These are phyloP conservation scores for Saiga tatarica DNA, from an alignment of 2,113 vertebrate genomes.

Conservation along the genomic window DNA sequence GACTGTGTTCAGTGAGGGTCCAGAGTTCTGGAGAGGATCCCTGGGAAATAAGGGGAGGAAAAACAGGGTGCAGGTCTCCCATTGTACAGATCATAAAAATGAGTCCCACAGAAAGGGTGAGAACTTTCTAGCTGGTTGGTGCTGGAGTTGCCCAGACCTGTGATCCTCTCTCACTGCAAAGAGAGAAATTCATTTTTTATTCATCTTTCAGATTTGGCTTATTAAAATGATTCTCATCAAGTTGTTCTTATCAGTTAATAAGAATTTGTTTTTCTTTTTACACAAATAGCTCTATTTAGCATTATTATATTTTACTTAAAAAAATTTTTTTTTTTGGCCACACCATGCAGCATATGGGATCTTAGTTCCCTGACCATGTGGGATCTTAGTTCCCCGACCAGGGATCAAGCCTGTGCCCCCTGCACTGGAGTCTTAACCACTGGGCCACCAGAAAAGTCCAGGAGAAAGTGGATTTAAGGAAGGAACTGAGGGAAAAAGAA, in stretches of 20 bases:
- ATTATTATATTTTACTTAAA: neutral
- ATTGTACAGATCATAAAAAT: neutral
- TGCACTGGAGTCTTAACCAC: neutral
- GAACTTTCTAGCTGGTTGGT: neutral
- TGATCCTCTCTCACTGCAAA: neutral
- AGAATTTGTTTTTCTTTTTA: neutral
- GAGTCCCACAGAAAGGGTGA: neutral
- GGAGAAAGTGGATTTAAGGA: neutral
- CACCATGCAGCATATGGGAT: neutral
- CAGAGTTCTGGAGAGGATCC: neutral
- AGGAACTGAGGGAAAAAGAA: neutral
- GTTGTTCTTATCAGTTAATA: neutral
- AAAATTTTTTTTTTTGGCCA: neutral
- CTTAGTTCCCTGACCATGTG: neutral
- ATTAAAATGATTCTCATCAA: neutral
- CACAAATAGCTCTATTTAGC: neutral
- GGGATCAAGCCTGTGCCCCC: neutral
- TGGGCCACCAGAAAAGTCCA: neutral
- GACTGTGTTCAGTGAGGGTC: neutral
- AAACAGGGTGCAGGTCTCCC: fast-evolving
- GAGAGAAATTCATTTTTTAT: neutral
- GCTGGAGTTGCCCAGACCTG: neutral
- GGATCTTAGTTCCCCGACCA: neutral
- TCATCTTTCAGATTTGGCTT: neutral
- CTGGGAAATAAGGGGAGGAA: neutral